A percentile compares a stretch with the other conserved stretches of the same genome.
These are phyloP conservation scores for Cerastoderma edule DNA, from an alignment of 2,888 invertebrate genomes.

Conservation along the genomic window DNA sequence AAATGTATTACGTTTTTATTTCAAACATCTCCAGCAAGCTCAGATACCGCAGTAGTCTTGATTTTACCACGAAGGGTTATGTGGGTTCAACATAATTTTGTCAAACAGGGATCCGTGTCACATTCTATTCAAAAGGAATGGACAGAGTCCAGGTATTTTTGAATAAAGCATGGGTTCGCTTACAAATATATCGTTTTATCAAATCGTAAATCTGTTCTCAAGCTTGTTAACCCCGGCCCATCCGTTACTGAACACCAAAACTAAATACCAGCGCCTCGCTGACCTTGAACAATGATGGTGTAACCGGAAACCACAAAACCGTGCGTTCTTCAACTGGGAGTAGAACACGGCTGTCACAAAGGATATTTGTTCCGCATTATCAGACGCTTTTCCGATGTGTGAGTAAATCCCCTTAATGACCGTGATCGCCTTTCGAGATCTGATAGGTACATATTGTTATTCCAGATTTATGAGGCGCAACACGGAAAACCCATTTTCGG, in stretches of 20 bases:
- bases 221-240: conserved; percentile 39
- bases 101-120: no score
- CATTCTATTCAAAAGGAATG: conserved; percentile 16
- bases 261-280: conserved; percentile 19
- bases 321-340: conserved; percentile 9
- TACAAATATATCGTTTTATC: conserved; percentile 19
- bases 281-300: conserved; percentile 27
- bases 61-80: no score
- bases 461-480: conserved; percentile 25
- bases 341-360: conserved; percentile 40
- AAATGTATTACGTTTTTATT: no score
- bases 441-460: conserved; percentile 31
- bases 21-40: no score
- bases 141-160: conserved; percentile 18
- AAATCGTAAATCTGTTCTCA: conserved; percentile 35
- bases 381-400: conserved; percentile 33
- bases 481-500: conserved; percentile 28
- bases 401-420: conserved; percentile 45
- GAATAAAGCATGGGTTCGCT: neutral
- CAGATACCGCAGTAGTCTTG: no score
- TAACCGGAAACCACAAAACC: conserved; percentile 31
- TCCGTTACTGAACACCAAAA: conserved; percentile 22
- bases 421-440: conserved; percentile 37
- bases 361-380: conserved; percentile 44
- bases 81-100: no score